These are phyloP conservation scores for Heliocidaris erythrogramma DNA, from an alignment of 35 echinoderm and acorn worm genomes.

Conservation along the genomic window DNA sequence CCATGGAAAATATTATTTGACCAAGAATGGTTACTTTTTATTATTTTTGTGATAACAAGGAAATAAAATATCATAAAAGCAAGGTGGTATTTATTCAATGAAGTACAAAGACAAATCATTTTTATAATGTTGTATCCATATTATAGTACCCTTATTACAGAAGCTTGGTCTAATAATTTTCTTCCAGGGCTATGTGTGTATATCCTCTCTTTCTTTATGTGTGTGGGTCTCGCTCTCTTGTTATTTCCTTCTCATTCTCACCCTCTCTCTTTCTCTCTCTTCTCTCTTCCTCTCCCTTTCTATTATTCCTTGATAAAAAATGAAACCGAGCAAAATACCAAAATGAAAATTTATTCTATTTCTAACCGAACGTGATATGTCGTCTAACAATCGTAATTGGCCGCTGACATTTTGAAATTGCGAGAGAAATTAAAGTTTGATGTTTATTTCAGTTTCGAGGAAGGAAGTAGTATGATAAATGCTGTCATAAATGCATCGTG, in stretches of 20 bases:
- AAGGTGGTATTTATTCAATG: too few relatives aligned
- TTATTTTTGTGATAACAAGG: too few relatives aligned
- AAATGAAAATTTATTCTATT: not conserved
- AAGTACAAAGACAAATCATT: too few relatives aligned
- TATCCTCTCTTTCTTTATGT: not conserved
- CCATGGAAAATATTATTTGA: too few relatives aligned
- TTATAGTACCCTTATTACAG: too few relatives aligned
- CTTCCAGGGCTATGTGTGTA: too few relatives aligned
- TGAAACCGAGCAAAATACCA: not conserved
- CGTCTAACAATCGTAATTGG: not conserved
- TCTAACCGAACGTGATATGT: not conserved
- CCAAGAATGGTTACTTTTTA: too few relatives aligned
- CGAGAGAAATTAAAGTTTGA: not conserved
- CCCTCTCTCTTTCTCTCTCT: not conserved
- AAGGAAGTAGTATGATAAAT: not conserved
- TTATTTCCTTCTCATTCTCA: too few relatives aligned
- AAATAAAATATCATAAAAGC: too few relatives aligned
- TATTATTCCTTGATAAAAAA: not conserved
- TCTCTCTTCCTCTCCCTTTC: not conserved
- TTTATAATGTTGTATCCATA: too few relatives aligned
- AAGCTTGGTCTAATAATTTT: too few relatives aligned
- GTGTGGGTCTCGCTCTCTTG: too few relatives aligned
- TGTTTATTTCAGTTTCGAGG: conserved; percentile 4
- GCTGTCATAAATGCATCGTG: not conserved
- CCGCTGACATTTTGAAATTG: not conserved